Base-by-base conservation (phyloP, 2,888 invertebrate species). In the Carpatolechia fugitivella region DNA sequence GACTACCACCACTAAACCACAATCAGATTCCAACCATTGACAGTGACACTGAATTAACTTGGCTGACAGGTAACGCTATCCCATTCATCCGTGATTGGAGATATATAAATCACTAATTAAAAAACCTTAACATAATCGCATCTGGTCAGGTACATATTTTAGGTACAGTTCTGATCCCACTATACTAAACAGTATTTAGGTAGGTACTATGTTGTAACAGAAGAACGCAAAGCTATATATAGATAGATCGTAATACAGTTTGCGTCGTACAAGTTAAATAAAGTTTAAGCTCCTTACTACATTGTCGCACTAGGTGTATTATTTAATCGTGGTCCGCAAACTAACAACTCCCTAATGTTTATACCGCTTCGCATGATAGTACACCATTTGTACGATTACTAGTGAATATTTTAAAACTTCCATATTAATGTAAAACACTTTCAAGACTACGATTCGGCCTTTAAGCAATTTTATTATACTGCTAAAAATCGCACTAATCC, bases 301-400 rank as follows among this genome's bases (percentile, higher is more conserved):
- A 46, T 14, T 30, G 46, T 30, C 46, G 14, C 46, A 30, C 14
- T 30, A 8, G 41, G 16, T 8, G 20, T 41, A 29, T 33, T 48
- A 13, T 50, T 50, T n/a, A 24, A 36, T 14, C n/a, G 35, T 33
- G 50, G 24, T 47, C 51, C 29, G 40, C 51, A 51, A 51, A 14
- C 24, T 50, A 50, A 29, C 48, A 33, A 48, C 16, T 33, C 30
- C 24, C 18, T 6, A 38, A 51, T n/a, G 38, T 51, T 49, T 49
- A 51, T 38, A 38, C 36, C 50, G 38, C 51, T 24, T 24, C 50
- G 38, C 51, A 51, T 51, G 51, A 11, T 50, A 50, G 11, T 36
- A 50, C 36, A 24, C 13, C 36, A 50, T 33, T 48, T 48, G 18
- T 48, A 48, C 33, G 48, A 16, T 33, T 33, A 46, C 46, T 29